A percentile compares a stretch with the other conserved stretches of the same genome.
phyloP scores from a whole-genome alignment of 92 coral and sea anemone species.

The Scolanthus callimorphus region DNA sequence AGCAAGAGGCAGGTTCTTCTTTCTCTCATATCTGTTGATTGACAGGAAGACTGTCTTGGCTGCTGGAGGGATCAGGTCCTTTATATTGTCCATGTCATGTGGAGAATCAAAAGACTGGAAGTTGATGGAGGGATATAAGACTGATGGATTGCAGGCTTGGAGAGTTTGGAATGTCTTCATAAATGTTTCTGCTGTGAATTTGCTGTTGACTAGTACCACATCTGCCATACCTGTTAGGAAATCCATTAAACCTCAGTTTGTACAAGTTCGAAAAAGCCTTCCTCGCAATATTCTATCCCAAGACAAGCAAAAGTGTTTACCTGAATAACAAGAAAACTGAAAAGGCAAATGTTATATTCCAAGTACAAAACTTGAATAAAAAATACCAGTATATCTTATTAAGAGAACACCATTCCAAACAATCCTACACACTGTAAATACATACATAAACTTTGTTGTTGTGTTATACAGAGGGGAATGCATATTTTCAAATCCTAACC shows the following conservation, averaged over 20 bases:
- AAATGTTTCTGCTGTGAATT: conserved; percentile 91
- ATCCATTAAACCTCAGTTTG: too few relatives aligned
- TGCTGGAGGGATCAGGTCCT: conserved; percentile 66
- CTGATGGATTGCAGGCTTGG: conserved; percentile 55
- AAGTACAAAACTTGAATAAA: background rate
- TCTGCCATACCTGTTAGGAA: conserved; percentile 87
- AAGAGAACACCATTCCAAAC: too few relatives aligned
- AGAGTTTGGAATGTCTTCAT: conserved; percentile 69
- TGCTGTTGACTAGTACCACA: conserved; percentile 86
- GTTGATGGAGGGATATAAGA: conserved; percentile 88
- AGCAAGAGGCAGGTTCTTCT: conserved; percentile 85
- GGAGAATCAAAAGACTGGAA: conserved; percentile 75
- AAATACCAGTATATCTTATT: too few relatives aligned
- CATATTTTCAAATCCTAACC: too few relatives aligned
- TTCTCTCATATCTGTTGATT: conserved; percentile 93
- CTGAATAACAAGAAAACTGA: too few relatives aligned
- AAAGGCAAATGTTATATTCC: too few relatives aligned
- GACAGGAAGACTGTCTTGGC: conserved; percentile 85
- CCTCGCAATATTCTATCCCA: too few relatives aligned
- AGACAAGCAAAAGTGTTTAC: too few relatives aligned
- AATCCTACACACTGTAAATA: too few relatives aligned
- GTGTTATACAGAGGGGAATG: too few relatives aligned
- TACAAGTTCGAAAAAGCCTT: too few relatives aligned
- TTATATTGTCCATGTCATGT: conserved; percentile 27
- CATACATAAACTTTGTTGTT: too few relatives aligned